Percentiles rank a stretch among this genome's conserved stretches.
phyloP scores from a whole-genome alignment of 2,797 vertebrate genomes.

The Amblyopsis hoosieri region DNA sequence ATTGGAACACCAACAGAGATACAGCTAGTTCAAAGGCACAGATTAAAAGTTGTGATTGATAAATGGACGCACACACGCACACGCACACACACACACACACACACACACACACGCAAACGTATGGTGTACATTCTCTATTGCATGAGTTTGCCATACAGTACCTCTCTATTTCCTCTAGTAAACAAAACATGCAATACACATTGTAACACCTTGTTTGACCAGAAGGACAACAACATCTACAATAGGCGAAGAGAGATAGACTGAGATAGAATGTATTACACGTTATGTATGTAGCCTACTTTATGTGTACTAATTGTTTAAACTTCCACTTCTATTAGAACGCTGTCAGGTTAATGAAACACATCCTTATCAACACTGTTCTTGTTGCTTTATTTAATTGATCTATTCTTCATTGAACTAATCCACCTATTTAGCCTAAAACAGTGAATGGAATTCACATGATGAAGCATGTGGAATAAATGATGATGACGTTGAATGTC shows the following conservation, averaged over 20 bases:
- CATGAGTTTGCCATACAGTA: constrained; percentile 16
- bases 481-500: no score
- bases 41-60: no score
- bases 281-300: constrained; percentile 33
- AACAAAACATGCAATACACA: constrained; percentile 47
- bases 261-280: constrained; percentile 23
- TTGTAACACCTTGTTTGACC: constrained; percentile 25
- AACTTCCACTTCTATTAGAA: constrained; percentile 36
- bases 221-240: constrained; percentile 46
- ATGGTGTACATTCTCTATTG: constrained; percentile 5
- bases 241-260: constrained; percentile 59
- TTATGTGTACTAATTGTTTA: constrained; percentile 37
- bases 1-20: not conserved
- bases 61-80: constrained; percentile 10
- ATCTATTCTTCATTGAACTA: constrained; percentile 21
- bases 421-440: not conserved
- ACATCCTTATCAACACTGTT: constrained; percentile 2
- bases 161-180: constrained; percentile 29
- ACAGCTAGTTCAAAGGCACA: no score
- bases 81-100: constrained; percentile 8
- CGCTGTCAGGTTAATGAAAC: constrained; percentile 40
- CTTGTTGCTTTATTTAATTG: constrained; percentile 17
- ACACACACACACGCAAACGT: not conserved
- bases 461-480: no score
- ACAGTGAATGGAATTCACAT: no score